phyloP scores from a whole-genome alignment of 2,113 vertebrate genomes.

The Lucifuga dentata region DNA sequence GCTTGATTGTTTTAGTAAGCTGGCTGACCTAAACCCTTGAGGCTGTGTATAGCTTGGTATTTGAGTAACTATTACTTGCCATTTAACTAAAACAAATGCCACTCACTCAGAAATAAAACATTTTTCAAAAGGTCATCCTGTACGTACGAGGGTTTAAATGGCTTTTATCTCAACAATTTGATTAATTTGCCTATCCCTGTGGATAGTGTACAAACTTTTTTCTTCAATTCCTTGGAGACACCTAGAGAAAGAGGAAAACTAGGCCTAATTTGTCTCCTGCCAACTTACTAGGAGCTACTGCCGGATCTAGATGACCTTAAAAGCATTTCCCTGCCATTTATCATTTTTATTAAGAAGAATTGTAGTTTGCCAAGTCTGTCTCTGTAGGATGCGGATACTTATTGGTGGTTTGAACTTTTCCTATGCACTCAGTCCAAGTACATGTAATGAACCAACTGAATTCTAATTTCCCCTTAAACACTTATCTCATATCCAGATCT shows the following conservation, averaged over 20 bases:
- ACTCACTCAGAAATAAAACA: conserved; percentile 36
- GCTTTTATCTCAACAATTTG: conserved; percentile 60
- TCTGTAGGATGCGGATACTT: conserved; percentile 41
- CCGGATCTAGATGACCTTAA: conserved; percentile 72
- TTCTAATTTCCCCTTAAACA: background rate
- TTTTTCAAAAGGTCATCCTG: conserved; percentile 60
- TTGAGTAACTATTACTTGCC: conserved; percentile 41
- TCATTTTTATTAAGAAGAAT: conserved; percentile 68
- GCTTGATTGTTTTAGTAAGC: conserved; percentile 56
- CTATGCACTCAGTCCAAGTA: background rate
- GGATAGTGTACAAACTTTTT: conserved; percentile 32
- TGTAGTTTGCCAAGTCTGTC: conserved; percentile 28
- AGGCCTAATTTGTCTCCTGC: conserved; percentile 69
- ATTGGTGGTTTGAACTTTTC: conserved; percentile 37
- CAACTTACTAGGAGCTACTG: conserved; percentile 48
- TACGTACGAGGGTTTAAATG: conserved; percentile 54
- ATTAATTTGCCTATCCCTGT: conserved; percentile 46
- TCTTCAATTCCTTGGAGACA: conserved; percentile 39
- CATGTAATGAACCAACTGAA: background rate
- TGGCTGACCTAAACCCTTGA: conserved; percentile 27
- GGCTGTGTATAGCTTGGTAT: conserved; percentile 39
- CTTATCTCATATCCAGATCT: too few relatives aligned
- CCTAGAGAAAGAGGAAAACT: conserved; percentile 39
- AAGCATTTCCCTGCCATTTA: conserved; percentile 57
- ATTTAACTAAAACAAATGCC: conserved; percentile 36